Conservation (phyloP, 2,113 vertebrate genomes). For the Psophia crepitans region DNA sequence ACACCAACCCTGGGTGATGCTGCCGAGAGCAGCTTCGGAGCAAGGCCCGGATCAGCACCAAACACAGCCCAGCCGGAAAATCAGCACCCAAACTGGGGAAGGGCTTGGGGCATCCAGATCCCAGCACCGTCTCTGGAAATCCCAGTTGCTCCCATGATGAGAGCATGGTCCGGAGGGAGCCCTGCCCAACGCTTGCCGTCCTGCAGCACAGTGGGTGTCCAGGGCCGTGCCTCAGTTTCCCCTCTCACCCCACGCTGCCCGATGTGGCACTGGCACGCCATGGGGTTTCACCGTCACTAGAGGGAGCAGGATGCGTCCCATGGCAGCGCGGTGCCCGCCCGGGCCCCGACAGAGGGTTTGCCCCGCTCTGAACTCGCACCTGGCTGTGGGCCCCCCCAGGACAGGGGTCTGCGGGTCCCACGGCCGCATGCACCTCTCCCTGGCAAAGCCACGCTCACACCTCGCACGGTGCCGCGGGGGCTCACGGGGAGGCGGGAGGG, state of each 20-base stretch:
- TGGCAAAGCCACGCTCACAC: background rate
- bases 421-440: background rate
- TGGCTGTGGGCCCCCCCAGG: accelerated
- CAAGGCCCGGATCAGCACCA: background rate
- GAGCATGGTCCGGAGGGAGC: accelerated
- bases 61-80: background rate
- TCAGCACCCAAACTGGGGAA: background rate
- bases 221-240: background rate
- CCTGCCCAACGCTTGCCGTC: background rate
- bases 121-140: background rate
- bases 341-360: background rate
- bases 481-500: accelerated
- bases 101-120: background rate
- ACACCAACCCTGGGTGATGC: accelerated
- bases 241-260: accelerated
- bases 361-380: accelerated
- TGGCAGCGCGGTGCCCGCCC: accelerated
- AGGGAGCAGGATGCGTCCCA: background rate
- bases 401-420: accelerated
- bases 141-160: background rate
- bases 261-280: accelerated
- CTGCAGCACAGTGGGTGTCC: background rate
- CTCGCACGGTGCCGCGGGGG: accelerated
- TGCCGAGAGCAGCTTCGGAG: background rate
- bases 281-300: background rate